Evolutionary conservation across 2,113 vertebrate genomes (phyloP).

Genomic region (Scopus umbretta): DNA sequence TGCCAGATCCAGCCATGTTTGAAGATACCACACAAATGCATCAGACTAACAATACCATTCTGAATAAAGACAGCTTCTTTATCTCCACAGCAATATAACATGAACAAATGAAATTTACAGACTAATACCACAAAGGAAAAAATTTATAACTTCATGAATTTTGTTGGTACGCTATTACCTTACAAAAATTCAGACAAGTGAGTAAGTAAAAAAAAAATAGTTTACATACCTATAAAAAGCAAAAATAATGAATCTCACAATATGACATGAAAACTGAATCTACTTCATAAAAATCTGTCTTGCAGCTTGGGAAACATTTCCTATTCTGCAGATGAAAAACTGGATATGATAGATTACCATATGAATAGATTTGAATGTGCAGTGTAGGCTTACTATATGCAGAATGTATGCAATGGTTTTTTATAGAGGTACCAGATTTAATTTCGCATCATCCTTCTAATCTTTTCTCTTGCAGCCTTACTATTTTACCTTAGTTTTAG

Average conservation of each 20-base stretch:
- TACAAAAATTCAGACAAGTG: background rate
- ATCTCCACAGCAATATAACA: background rate
- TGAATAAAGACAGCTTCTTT: background rate
- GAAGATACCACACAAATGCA: background rate
- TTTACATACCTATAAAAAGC: background rate
- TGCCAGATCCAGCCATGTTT: background rate
- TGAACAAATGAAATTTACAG: background rate
- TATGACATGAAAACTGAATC: background rate
- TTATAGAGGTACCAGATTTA: background rate
- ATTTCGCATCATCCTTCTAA: background rate
- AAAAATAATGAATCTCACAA: background rate
- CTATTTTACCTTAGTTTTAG: background rate
- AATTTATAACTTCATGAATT: no score
- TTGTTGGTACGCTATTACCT: background rate
- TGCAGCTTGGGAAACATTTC: background rate
- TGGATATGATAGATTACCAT: background rate
- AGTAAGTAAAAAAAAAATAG: background rate
- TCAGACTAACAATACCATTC: background rate
- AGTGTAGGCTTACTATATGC: background rate
- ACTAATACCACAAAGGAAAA: no score
- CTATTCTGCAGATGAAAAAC: background rate
- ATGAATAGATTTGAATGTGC: background rate
- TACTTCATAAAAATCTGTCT: background rate
- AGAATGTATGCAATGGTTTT: background rate
- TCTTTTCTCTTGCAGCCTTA: background rate